Evolutionary conservation across 2,797 vertebrate species (phyloP).

Genomic region (Gymnothorax reevesii): DNA sequence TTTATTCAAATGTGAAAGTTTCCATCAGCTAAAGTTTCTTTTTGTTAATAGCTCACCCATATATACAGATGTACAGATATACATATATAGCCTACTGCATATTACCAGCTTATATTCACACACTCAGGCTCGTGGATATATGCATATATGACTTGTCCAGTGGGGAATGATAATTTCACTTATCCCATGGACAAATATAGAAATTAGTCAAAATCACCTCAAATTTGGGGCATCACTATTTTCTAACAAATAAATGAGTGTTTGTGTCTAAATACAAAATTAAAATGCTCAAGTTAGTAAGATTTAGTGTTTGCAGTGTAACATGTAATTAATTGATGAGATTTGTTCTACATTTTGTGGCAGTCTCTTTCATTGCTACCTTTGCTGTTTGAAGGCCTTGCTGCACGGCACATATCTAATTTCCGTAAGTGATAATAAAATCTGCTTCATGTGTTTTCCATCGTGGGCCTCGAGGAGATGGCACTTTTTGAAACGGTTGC

Average conservation of each 20-base stretch:
- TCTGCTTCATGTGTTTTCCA: neutral
- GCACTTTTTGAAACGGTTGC: too few species aligned
- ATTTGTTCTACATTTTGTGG: neutral
- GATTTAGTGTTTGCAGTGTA: slow-evolving; percentile 23
- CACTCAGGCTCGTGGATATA: neutral
- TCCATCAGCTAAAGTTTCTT: slow-evolving; percentile 47
- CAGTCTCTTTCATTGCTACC: neutral
- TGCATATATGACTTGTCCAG: slow-evolving; percentile 5
- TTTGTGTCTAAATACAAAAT: too few species aligned
- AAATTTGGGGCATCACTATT: too few species aligned
- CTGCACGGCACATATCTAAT: neutral
- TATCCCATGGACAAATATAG: too few species aligned
- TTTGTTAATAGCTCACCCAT: neutral
- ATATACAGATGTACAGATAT: too few species aligned
- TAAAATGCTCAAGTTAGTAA: too few species aligned
- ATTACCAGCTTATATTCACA: neutral
- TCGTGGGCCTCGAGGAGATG: neutral
- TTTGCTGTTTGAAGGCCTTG: neutral
- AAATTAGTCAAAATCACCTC: too few species aligned
- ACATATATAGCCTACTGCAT: neutral
- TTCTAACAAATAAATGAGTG: too few species aligned
- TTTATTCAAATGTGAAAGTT: slow-evolving; percentile 52
- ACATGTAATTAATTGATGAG: slow-evolving; percentile 35
- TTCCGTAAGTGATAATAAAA: neutral
- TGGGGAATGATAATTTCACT: too few species aligned